A percentile compares a stretch with the other conserved stretches of the same genome.
Evolutionary conservation across 2,888 invertebrate genomes (phyloP).

Genomic region (Antheraea yamamai): DNA sequence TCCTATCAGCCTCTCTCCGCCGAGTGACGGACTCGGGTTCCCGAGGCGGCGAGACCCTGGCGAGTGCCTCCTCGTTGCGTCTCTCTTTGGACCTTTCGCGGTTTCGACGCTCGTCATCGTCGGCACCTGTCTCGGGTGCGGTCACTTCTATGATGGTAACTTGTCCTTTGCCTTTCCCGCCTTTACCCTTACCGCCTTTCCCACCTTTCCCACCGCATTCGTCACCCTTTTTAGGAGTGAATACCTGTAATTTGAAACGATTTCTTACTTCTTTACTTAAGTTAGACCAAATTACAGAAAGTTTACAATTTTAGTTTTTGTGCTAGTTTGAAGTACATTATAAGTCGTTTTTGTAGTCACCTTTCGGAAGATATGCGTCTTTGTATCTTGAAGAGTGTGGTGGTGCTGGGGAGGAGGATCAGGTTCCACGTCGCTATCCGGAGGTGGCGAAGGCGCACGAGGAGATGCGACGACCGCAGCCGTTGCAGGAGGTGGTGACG

Average conservation of each 20-base stretch:
- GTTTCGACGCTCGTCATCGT: conserved; percentile 70
- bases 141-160: conserved; percentile 86
- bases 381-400: conserved; percentile 57
- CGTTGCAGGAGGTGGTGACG: conserved; percentile 38
- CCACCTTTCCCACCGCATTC: conserved; percentile 88
- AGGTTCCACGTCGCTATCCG: conserved; percentile 56
- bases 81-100: conserved; percentile 60
- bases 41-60: conserved; percentile 62
- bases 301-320: not conserved
- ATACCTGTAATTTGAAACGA: conserved; percentile 56
- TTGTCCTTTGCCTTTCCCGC: conserved; percentile 87
- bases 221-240: conserved; percentile 83
- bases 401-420: conserved; percentile 53
- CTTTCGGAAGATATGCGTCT: conserved; percentile 72
- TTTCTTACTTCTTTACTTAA: not conserved
- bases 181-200: conserved; percentile 87
- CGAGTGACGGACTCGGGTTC: conserved; percentile 48
- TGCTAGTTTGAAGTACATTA: not conserved
- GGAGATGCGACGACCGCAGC: conserved; percentile 33
- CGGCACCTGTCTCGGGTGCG: conserved; percentile 64
- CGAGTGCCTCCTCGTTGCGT: conserved; percentile 64
- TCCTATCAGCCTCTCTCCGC: conserved; percentile 42
- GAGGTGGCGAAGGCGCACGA: conserved; percentile 44
- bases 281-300: not conserved
- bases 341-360: conserved; percentile 39